Percentiles rank a stretch among this genome's conserved stretches.
phyloP scores from a whole-genome alignment of 2,888 invertebrate species.

The Andrena praecox region DNA sequence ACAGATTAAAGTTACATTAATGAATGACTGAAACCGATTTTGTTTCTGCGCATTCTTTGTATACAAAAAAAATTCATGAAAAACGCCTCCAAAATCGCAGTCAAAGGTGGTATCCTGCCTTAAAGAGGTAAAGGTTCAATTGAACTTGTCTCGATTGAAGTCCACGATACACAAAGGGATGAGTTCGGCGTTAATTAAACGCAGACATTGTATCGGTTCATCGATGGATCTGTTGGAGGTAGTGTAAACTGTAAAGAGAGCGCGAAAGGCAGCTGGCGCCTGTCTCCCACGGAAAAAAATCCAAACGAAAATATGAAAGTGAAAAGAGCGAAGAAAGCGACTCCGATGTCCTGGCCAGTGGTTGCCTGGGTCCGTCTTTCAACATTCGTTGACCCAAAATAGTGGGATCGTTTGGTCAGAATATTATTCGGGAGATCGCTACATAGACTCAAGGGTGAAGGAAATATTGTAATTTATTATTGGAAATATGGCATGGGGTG shows the following conservation, averaged over 20 bases:
- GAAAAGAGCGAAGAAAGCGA: conserved; percentile 82
- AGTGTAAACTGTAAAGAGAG: conserved; percentile 16
- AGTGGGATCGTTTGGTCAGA: conserved; percentile 17
- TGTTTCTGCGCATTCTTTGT: too few relatives aligned
- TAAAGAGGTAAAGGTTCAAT: not conserved
- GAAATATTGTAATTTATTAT: too few relatives aligned
- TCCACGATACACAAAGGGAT: not conserved
- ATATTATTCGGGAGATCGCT: not conserved
- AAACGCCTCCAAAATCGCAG: too few relatives aligned
- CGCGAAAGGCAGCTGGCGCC: conserved; percentile 58
- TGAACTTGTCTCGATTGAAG: not conserved
- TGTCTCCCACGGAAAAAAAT: conserved; percentile 57
- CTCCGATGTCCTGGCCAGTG: conserved; percentile 72
- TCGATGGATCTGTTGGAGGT: conserved; percentile 12
- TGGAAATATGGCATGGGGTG: too few relatives aligned
- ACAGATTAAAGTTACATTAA: too few relatives aligned
- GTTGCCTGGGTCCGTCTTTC: conserved; percentile 71
- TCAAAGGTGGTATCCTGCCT: too few relatives aligned
- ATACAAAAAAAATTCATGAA: too few relatives aligned
- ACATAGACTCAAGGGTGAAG: not conserved
- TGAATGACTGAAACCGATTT: too few relatives aligned
- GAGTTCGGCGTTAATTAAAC: conserved; percentile 2
- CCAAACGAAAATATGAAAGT: conserved; percentile 81
- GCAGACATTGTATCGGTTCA: not conserved
- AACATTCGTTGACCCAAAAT: conserved; percentile 74